These are phyloP conservation scores for Drosophila bifasciata DNA, from an alignment of 1,140 invertebrate genomes.

Conservation along the genomic window DNA sequence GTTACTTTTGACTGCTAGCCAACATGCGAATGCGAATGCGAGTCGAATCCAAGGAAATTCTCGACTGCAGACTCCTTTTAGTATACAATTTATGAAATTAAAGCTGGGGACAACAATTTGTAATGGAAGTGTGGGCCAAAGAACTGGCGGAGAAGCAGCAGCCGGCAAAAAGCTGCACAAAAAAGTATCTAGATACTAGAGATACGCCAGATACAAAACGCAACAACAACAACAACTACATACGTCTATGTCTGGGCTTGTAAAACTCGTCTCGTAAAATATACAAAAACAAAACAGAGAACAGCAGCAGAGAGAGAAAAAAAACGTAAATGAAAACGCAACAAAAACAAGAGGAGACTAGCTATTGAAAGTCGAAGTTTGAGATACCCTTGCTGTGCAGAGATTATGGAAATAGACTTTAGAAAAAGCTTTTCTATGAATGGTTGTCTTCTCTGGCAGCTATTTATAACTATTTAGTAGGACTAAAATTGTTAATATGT, in stretches of 20 bases:
- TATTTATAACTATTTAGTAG: no score
- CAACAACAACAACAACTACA: conserved; percentile 40
- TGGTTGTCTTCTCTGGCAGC: no score
- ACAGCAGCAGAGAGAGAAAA: no score
- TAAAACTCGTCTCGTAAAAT: conserved; percentile 61
- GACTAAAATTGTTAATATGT: no score
- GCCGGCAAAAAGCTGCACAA: conserved; percentile 11
- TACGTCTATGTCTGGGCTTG: conserved; percentile 39
- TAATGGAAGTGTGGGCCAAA: conserved; percentile 11
- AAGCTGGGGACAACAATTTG: conserved; percentile 8
- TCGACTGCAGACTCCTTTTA: conserved; percentile 30
- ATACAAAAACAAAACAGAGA: conserved; percentile 28
- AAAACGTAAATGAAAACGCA: no score
- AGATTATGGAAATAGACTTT: no score
- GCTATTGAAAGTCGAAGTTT: no score
- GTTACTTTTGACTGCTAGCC: conserved; percentile 52
- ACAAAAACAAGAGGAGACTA: no score
- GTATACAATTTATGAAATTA: conserved; percentile 30
- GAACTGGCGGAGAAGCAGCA: conserved; percentile 9
- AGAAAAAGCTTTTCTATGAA: no score
- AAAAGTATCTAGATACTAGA: conserved; percentile 41
- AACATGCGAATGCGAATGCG: conserved; percentile 45
- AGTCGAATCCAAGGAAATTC: conserved; percentile 38
- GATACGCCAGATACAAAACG: conserved; percentile 33
- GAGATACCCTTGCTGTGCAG: no score